phyloP scores from a whole-genome alignment of 2,797 vertebrate species.

The Poeciliopsis paucimaculata region DNA sequence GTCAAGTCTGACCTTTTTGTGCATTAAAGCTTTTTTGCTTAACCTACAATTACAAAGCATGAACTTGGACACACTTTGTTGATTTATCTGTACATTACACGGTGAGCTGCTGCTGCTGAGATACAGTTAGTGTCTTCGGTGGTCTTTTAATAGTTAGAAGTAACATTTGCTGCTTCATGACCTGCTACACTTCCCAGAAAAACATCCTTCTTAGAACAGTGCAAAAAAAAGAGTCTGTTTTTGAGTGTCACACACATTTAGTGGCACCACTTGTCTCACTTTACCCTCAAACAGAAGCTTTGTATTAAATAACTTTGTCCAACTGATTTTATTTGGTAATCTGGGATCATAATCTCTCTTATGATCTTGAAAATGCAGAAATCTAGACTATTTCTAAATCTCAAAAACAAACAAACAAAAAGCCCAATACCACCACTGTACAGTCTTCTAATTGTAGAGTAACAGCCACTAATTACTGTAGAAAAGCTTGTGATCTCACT shows the following conservation, averaged over 20 bases:
- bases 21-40: background rate
- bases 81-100: background rate
- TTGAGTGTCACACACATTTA: background rate
- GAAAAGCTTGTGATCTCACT: background rate
- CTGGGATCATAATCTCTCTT: background rate
- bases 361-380: background rate
- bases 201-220: background rate
- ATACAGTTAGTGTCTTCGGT: background rate
- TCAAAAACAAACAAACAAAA: background rate
- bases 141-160: background rate
- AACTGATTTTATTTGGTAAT: background rate
- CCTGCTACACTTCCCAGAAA: background rate
- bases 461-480: background rate
- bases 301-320: background rate
- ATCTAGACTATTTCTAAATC: background rate
- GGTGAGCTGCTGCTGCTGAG: background rate
- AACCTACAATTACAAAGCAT: background rate
- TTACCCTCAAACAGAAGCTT: background rate
- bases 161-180: background rate
- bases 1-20: background rate
- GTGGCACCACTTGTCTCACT: background rate
- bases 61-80: background rate
- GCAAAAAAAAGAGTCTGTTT: background rate
- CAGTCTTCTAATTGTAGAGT: background rate
- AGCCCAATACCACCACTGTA: background rate